Percentiles rank a stretch among this genome's conserved stretches.
Evolutionary conservation across 2,888 invertebrate species (phyloP).

Genomic region (Dryobota labecula): DNA sequence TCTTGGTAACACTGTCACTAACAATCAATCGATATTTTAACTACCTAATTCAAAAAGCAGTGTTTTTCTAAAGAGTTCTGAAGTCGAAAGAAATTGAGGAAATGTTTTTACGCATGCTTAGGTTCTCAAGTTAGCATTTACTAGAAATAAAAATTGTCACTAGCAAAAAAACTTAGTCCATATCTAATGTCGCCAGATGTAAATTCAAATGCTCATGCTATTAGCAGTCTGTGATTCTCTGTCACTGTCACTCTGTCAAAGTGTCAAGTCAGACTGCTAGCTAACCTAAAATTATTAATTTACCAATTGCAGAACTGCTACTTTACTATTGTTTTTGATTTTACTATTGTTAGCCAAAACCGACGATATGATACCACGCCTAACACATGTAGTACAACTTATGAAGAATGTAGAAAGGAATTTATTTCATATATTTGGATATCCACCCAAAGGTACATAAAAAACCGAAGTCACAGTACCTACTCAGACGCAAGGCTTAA

Average conservation of each 20-base stretch:
- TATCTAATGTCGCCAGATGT: not conserved
- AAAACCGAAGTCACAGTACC: not conserved
- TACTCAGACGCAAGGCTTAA: not conserved
- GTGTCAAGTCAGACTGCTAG: not conserved
- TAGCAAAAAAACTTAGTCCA: not conserved
- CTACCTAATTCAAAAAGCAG: not conserved
- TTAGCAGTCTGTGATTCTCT: not conserved
- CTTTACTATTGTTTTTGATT: not conserved
- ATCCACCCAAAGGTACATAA: slow-evolving; percentile 82
- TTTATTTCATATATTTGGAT: slow-evolving; percentile 78
- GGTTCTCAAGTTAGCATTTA: not conserved
- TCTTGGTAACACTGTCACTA: not conserved
- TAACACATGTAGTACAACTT: slow-evolving; percentile 72
- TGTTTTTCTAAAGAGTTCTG: not conserved
- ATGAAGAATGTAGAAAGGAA: slow-evolving; percentile 79
- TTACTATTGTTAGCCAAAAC: not conserved
- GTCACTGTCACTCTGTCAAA: slow-evolving; percentile 8
- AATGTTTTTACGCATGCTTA: not conserved
- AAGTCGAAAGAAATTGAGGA: not conserved
- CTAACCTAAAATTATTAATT: slow-evolving; percentile 17
- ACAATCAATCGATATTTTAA: not conserved
- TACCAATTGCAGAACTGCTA: no score
- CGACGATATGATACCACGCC: slow-evolving; percentile 77
- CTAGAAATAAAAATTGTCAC: not conserved
- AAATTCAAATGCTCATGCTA: not conserved